phyloP scores from a whole-genome alignment of 2,888 invertebrate genomes.

The Cataglyphis albicans region DNA sequence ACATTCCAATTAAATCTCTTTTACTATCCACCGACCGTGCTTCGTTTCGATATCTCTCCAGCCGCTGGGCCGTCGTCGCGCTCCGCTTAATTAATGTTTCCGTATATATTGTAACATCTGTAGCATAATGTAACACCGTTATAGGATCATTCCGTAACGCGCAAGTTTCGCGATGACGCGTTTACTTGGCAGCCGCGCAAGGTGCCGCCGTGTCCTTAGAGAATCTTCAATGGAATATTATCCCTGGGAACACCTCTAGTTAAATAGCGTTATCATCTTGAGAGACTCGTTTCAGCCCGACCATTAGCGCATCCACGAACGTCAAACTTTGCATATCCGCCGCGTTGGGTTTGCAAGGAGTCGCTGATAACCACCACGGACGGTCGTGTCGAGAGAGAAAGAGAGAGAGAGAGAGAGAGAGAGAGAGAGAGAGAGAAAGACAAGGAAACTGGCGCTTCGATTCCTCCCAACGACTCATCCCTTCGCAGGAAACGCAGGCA shows the following conservation, averaged over 20 bases:
- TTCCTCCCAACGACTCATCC: conserved; percentile 27
- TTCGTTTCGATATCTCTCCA: conserved; percentile 38
- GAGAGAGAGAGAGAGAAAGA: conserved; percentile 1
- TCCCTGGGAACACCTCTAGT: conserved; percentile 59
- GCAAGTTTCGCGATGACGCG: conserved; percentile 59
- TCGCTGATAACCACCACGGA: conserved; percentile 64
- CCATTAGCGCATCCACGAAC: conserved; percentile 73
- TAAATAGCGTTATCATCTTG: conserved; percentile 69
- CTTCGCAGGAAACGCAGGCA: conserved; percentile 1
- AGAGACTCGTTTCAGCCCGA: conserved; percentile 69
- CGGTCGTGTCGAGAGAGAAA: conserved; percentile 1
- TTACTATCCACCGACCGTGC: neutral
- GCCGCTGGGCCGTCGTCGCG: neutral
- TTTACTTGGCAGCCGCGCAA: conserved; percentile 63
- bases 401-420: conserved; percentile 7
- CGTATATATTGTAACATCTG: conserved; percentile 42
- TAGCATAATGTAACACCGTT: conserved; percentile 45
- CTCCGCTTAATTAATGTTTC: conserved; percentile 43
- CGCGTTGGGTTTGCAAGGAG: conserved; percentile 61
- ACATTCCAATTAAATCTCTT: conserved; percentile 10
- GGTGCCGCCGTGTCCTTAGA: conserved; percentile 65
- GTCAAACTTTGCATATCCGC: conserved; percentile 73
- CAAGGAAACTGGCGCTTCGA: conserved; percentile 43
- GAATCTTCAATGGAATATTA: conserved; percentile 72
- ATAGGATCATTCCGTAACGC: conserved; percentile 45